Evolutionary conservation across 2,888 invertebrate species (phyloP), one percentile per base, ranked within the genome.

Genomic region (Sphinx pinastri): DNA sequence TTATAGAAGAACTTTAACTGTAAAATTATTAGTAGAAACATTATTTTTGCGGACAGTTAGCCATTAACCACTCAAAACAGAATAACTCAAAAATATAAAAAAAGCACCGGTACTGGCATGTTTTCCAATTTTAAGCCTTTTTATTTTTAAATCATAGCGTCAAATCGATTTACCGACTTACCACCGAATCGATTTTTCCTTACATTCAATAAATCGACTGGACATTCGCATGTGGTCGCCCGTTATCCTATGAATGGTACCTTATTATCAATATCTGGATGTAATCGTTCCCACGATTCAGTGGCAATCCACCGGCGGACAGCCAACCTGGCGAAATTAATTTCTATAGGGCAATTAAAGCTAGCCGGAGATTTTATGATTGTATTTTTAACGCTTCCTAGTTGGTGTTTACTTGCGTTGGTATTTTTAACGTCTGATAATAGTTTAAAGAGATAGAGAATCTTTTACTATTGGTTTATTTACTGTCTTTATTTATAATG

Each of bases 301-400:
- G 75, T 77, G 81, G 76, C 83, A 81, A 83, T 83, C 83, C 78
- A 70, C 68, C 1, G 49, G 11, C 45, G 67, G 80, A 77, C 77
- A 78, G 72, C 75, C 67, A 58, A 16, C 70, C 73, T 75, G 74
- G 77, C 77, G 75, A 80, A 75, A 81, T 81, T 81, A 80, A 80
- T 81, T 81, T 81, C 81, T 81, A 80, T 81, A 72, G 81, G 71
- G 79, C 82, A 81, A 82, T 82, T 82, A 71, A 71, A 58, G 55
- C 55, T 3, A 19, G 14, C 38, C 63, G 19, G 49, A 49, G 49
- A 49, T 49, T 63, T 47, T 63, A 47, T 63, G 47, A 63, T 63
- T 63, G 63, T 49, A 49, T 49, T 63, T 63, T 63, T 63, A 63
- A 63, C 47, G 19, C 49, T 47, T 63, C 47, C 76, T 76, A 77